Conservation (phyloP, 2,888 invertebrate species). For the Melitaea athalia region DNA sequence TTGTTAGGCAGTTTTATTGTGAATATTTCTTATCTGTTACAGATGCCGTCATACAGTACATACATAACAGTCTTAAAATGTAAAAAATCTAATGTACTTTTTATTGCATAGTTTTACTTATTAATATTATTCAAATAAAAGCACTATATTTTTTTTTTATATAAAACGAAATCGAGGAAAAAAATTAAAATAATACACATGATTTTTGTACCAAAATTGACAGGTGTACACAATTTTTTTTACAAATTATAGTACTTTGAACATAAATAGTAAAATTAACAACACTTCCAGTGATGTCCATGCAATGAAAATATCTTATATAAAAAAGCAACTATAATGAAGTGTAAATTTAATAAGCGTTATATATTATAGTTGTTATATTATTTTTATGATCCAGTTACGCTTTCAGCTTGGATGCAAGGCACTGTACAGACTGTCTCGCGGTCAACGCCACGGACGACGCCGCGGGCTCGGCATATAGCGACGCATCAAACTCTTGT, state of each 20-base stretch:
- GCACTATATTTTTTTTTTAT: background rate
- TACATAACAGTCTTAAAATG: slow-evolving; percentile 4
- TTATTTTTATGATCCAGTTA: slow-evolving; percentile 36
- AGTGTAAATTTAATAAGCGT: background rate
- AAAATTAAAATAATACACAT: background rate
- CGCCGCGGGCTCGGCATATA: slow-evolving; percentile 64
- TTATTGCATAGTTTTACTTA: background rate
- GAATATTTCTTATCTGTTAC: background rate
- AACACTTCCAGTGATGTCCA: background rate
- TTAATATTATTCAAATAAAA: background rate
- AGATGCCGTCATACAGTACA: background rate
- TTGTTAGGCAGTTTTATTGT: slow-evolving; percentile 3
- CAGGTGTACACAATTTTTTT: background rate
- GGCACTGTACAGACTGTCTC: slow-evolving; percentile 30
- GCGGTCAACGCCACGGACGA: slow-evolving; percentile 74
- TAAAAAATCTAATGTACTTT: background rate
- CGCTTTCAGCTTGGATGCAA: slow-evolving; percentile 31
- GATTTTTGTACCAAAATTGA: background rate
- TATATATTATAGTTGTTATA: background rate
- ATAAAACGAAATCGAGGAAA: background rate
- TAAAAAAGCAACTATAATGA: background rate
- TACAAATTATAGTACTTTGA: background rate
- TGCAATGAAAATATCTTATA: slow-evolving; percentile 1
- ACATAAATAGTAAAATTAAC: background rate
- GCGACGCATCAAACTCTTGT: slow-evolving; percentile 48